Evolutionary conservation across 2,888 invertebrate species (phyloP), one percentile per base, ranked within the genome.

Genomic region (Syrista parreyssii): DNA sequence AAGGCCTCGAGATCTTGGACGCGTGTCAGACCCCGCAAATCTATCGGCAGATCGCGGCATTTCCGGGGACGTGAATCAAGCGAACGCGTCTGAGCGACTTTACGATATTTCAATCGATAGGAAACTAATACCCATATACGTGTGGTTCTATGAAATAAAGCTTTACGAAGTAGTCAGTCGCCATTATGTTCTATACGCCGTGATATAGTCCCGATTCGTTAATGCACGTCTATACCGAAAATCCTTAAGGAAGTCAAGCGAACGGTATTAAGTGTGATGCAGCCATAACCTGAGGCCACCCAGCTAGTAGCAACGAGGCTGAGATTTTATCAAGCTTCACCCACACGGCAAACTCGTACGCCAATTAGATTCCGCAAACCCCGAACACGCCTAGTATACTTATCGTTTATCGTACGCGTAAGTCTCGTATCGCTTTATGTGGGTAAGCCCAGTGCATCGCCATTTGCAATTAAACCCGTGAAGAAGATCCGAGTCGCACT

Each of bases 1-100:
- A 78, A 80, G 80, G 75, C 74, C 78, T 76, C 76, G 75, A 79
- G 80, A 55, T 71, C 75, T 76, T 32, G n/a, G 80, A 79, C 71
- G 31, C 32, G 32, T 31, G 31, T 71, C 31, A 71, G 31, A 12
- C 71, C 71, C 31, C 71, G 71, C 31, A 33, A 55, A 55, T 9
- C 23, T 55, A 55, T 55, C 71, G 71, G 71, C 31, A 33, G 32
- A 31, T 78, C 84, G 82, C 77, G 79, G 75, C 79, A 80, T 85
- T 86, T 86, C 86, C 86, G 86, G 85, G 82, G 78, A 82, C 85
- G 86, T 86, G 86, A 84, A 86, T 86, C 86, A 86, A 85, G 79
- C 82, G 79, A 82, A 83, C 82, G 83, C 81, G 82, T 85, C 84
- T 80, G 77, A 78, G 81, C 82, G 81, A 82, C 81, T 85, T 77